phyloP scores from a whole-genome alignment of 1,140 invertebrate species.

The Bombus haemorrhoidalis region DNA sequence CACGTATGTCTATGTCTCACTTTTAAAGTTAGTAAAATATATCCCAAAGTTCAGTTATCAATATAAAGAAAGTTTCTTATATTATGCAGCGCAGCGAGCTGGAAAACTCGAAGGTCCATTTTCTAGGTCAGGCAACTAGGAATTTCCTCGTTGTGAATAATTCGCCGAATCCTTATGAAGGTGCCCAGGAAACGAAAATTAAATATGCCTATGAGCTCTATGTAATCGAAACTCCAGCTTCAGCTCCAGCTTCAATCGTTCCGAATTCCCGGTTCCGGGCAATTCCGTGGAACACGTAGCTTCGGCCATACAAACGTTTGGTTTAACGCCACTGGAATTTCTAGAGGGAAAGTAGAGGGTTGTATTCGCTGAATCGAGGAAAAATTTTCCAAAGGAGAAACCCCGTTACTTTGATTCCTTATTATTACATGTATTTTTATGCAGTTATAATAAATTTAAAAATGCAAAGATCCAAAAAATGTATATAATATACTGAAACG shows the following conservation, averaged over 20 bases:
- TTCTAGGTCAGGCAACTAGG: not conserved
- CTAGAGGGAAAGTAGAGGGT: not conserved
- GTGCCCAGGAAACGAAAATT: not conserved
- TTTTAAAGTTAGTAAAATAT: not conserved
- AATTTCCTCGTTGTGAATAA: not conserved
- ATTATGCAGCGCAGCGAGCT: not conserved
- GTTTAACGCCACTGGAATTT: not conserved
- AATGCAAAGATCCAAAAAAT: no score
- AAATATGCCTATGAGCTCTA: slow-evolving; percentile 6
- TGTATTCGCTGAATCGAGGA: not conserved
- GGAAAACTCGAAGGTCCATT: not conserved
- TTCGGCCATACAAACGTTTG: not conserved
- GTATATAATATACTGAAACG: no score
- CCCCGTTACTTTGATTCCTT: not conserved
- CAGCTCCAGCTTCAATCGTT: not conserved
- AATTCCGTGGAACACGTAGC: not conserved
- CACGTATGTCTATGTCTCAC: not conserved
- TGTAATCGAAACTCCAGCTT: not conserved
- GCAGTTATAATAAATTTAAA: no score
- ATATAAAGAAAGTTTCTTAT: no score
- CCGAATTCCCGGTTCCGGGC: not conserved
- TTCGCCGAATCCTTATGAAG: not conserved
- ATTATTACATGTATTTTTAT: not conserved
- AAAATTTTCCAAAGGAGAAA: not conserved
- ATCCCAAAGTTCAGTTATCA: no score